Evolutionary conservation across 2,797 vertebrate genomes (phyloP).

Genomic region (Octomys mimax): DNA sequence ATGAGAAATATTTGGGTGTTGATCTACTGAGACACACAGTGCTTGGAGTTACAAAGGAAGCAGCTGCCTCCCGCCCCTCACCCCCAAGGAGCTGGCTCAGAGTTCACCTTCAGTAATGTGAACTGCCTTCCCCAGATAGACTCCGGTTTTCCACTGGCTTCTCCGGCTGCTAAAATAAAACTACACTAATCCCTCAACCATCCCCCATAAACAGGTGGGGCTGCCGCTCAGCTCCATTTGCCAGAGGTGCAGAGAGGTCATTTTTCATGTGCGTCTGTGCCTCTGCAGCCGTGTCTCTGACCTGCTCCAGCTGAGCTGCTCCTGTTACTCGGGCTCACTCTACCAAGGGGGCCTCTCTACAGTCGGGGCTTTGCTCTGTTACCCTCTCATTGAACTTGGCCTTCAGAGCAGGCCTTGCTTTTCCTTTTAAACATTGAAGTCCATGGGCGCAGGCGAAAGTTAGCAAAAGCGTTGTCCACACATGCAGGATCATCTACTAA

Average conservation of each 20-base stretch:
- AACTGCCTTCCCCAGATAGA: constrained; percentile 73
- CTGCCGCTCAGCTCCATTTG: background rate
- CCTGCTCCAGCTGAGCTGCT: background rate
- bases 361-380: background rate
- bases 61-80: constrained; percentile 20
- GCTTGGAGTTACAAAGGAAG: background rate
- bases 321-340: background rate
- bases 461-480: background rate
- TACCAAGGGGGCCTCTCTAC: background rate
- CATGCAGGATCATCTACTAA: rapidly evolving
- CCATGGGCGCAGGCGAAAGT: background rate
- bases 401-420: background rate
- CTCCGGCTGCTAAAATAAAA: constrained; percentile 79
- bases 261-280: background rate
- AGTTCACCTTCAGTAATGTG: constrained; percentile 39
- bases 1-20: background rate
- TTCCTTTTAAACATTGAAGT: background rate
- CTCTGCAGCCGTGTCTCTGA: background rate
- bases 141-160: constrained; percentile 58
- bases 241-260: background rate
- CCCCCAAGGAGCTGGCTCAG: background rate
- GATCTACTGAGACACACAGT: background rate
- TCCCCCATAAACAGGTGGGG: constrained; percentile 63
- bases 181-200: constrained; percentile 38
- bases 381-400: background rate